These are phyloP conservation scores for Anhinga rufa DNA, from an alignment of 2,113 vertebrate genomes.

Conservation along the genomic window DNA sequence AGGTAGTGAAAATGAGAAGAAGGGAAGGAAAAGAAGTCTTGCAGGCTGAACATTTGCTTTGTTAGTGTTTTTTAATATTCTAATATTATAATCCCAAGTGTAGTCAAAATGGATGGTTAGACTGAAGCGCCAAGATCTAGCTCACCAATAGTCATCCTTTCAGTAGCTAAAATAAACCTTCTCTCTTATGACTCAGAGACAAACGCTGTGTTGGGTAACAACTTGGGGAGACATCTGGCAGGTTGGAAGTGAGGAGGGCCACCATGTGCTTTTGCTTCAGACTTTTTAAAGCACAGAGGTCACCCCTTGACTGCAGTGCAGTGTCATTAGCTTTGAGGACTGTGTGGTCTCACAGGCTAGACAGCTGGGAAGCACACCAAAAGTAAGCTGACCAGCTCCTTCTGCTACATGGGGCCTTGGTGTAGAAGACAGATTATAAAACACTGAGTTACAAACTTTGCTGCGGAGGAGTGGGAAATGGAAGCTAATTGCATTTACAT, in stretches of 20 bases:
- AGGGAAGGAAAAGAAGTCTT: background rate
- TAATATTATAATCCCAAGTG: background rate
- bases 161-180: constrained; percentile 11
- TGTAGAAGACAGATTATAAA: background rate
- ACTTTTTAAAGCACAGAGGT: background rate
- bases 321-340: background rate
- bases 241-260: background rate
- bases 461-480: background rate
- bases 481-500: background rate
- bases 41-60: background rate
- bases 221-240: background rate
- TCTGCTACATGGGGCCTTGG: background rate
- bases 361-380: background rate
- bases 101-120: background rate
- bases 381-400: background rate
- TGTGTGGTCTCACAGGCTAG: background rate
- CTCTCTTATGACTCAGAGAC: background rate
- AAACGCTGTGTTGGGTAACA: background rate
- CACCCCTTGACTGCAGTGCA: background rate
- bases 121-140: background rate
- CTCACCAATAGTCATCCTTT: background rate
- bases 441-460: background rate
- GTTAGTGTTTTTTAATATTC: background rate
- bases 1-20: background rate
- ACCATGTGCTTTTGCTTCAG: background rate